Conservation (phyloP, 2,113 vertebrate species). For the Dolichotis patagonum region DNA sequence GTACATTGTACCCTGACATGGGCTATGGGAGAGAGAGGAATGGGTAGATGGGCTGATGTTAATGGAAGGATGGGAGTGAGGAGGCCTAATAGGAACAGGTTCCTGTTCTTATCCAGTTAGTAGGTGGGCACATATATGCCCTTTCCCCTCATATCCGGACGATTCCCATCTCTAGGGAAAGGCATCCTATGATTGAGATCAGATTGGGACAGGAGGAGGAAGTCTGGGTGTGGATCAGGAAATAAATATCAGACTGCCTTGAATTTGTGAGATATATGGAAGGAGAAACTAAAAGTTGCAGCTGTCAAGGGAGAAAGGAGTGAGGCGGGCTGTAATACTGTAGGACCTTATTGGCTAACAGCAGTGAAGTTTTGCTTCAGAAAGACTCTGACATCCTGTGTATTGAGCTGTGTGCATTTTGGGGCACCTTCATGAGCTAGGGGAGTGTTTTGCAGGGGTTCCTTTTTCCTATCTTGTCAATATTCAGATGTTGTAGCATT, state of each 20-base stretch:
- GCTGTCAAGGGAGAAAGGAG: neutral
- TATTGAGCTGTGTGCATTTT: neutral
- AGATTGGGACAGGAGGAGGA: neutral
- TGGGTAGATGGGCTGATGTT: neutral
- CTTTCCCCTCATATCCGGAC: neutral
- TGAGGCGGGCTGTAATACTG: neutral
- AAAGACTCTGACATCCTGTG: neutral
- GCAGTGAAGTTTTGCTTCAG: neutral
- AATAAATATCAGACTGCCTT: neutral
- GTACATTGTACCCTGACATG: neutral
- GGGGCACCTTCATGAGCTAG: neutral
- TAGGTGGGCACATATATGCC: neutral
- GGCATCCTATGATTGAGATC: neutral
- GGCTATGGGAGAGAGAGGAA: neutral
- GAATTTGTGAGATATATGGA: neutral
- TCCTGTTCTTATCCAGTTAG: neutral
- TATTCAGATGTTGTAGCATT: neutral
- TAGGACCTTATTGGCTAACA: neutral
- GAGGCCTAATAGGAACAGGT: neutral
- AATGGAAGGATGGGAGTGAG: neutral
- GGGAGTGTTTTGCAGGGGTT: neutral
- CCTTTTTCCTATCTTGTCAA: neutral
- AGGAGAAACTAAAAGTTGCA: neutral
- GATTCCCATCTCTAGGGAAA: neutral
- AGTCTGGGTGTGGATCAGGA: neutral